phyloP scores from a whole-genome alignment of 2,113 vertebrate species.

The Irena cyanogastra region DNA sequence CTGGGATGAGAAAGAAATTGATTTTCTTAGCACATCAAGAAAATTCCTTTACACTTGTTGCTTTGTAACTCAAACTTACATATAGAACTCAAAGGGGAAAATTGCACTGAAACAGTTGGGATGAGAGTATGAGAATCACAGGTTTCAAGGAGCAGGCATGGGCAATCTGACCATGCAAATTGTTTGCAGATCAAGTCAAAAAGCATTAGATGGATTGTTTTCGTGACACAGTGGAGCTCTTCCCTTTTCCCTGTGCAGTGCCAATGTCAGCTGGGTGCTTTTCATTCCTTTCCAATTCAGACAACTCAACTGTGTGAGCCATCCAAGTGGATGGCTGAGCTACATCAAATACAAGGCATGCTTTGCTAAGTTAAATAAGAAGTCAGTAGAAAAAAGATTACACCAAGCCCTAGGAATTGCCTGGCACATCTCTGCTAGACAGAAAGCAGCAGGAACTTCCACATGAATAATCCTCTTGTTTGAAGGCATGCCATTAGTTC shows the following conservation, averaged over 20 bases:
- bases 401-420: background rate
- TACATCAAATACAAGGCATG: background rate
- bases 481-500: background rate
- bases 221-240: background rate
- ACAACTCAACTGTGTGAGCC: background rate
- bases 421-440: background rate
- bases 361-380: background rate
- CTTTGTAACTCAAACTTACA: background rate
- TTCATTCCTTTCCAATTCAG: conserved; percentile 12
- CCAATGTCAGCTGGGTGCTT: conserved; percentile 13
- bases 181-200: conserved; percentile 11
- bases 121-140: background rate
- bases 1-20: background rate
- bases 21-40: background rate
- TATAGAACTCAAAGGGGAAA: background rate
- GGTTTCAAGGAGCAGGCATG: background rate
- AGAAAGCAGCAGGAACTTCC: background rate
- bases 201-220: conserved; percentile 13
- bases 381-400: background rate
- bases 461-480: background rate
- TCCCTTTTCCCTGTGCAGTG: background rate
- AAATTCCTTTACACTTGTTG: background rate
- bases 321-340: background rate
- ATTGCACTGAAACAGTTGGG: background rate
- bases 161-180: background rate